Evolutionary conservation across 2,113 vertebrate genomes (phyloP).

Genomic region (Mola mola): DNA sequence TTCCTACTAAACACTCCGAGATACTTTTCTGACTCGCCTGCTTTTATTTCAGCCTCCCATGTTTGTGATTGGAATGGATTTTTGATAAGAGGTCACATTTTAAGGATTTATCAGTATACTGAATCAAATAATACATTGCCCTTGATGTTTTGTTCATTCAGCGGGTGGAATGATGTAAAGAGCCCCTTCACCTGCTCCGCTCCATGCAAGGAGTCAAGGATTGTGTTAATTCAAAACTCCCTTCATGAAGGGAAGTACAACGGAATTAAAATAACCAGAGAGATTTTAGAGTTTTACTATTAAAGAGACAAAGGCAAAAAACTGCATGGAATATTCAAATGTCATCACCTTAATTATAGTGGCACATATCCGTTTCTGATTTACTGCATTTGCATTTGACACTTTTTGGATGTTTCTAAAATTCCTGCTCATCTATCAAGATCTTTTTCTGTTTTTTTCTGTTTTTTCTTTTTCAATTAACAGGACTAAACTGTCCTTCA

Average conservation of each 20-base stretch:
- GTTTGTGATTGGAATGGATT: conserved; percentile 57
- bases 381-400: conserved; percentile 18
- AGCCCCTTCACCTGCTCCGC: background rate
- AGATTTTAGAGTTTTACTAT: too few relatives aligned
- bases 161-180: conserved; percentile 2
- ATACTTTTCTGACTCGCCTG: too few relatives aligned
- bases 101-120: conserved; percentile 49
- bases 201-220: conserved; percentile 35
- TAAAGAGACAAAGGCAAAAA: background rate
- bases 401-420: conserved; percentile 8
- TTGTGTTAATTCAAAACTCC: conserved; percentile 40
- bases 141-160: conserved; percentile 47
- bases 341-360: conserved; percentile 2
- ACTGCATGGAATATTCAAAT: conserved; percentile 22
- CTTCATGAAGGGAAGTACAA: background rate
- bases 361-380: conserved; percentile 15
- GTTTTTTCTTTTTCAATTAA: too few relatives aligned
- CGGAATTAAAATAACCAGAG: too few relatives aligned
- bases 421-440: conserved; percentile 31
- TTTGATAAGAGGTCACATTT: conserved; percentile 44
- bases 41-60: conserved; percentile 32
- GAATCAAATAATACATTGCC: conserved; percentile 41
- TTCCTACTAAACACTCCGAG: too few relatives aligned
- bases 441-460: conserved; percentile 28
- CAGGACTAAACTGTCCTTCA: too few relatives aligned